Percentiles rank a stretch among this genome's conserved stretches.
Evolutionary conservation across 2,888 invertebrate species (phyloP).

Genomic region (Spilosoma lubricipeda): DNA sequence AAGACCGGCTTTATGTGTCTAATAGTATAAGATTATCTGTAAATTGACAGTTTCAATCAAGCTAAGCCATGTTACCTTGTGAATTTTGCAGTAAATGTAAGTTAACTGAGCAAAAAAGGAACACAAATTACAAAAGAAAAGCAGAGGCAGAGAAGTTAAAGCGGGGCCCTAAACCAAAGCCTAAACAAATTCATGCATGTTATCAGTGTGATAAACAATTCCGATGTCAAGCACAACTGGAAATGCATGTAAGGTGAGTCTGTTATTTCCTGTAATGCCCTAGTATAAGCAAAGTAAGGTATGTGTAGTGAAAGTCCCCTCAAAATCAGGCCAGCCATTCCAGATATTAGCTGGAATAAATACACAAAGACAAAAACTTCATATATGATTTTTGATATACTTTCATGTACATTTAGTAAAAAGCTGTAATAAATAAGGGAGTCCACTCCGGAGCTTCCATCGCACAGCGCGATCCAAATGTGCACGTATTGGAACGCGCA

Average conservation of each 20-base stretch:
- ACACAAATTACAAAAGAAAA: slow-evolving; percentile 84
- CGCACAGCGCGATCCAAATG: too few species aligned
- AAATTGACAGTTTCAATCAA: not conserved
- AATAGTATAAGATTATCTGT: not conserved
- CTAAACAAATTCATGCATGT: slow-evolving; percentile 85
- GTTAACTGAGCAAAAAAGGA: slow-evolving; percentile 61
- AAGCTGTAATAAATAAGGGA: too few species aligned
- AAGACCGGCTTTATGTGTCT: too few species aligned
- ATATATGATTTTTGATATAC: too few species aligned
- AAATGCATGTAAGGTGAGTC: slow-evolving; percentile 85
- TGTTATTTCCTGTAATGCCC: not conserved
- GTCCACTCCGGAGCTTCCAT: too few species aligned
- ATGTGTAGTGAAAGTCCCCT: too few species aligned
- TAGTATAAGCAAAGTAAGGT: too few species aligned
- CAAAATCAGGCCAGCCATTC: too few species aligned
- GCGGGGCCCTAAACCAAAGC: slow-evolving; percentile 87
- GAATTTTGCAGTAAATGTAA: slow-evolving; percentile 71
- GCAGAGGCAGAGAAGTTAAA: slow-evolving; percentile 85
- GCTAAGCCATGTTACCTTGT: not conserved
- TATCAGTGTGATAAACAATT: slow-evolving; percentile 87
- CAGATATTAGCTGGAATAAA: too few species aligned
- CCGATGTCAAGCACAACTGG: slow-evolving; percentile 87
- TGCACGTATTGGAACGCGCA: too few species aligned
- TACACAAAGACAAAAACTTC: too few species aligned
- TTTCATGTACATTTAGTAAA: too few species aligned